phyloP scores from a whole-genome alignment of 1,140 invertebrate genomes.

The Bombus waltoni region DNA sequence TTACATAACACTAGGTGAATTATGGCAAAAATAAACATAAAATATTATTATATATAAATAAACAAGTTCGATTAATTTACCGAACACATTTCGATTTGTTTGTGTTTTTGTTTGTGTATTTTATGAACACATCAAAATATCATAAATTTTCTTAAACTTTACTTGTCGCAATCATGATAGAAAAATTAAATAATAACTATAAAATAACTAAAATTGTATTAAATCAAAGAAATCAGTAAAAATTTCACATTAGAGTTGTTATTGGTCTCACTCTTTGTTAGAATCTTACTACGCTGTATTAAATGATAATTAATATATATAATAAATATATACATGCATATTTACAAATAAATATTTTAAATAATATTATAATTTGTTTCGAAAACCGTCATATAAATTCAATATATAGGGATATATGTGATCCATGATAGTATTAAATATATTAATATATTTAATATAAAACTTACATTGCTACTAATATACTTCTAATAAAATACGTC shows the following conservation, averaged over 20 bases:
- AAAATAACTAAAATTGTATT: background rate
- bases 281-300: constrained; percentile 12
- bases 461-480: constrained; percentile 1
- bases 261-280: constrained; percentile 38
- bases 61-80: background rate
- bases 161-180: background rate
- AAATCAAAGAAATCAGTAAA: constrained; percentile 1
- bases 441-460: constrained; percentile 24
- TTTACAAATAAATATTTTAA: constrained; percentile 17
- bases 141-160: background rate
- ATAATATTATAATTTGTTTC: constrained; percentile 5
- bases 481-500: constrained; percentile 12
- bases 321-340: constrained; percentile 1
- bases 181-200: background rate
- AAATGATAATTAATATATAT: constrained; percentile 4
- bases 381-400: background rate
- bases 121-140: background rate
- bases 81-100: background rate
- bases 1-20: too few species aligned
- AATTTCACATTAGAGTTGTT: constrained; percentile 34
- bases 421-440: constrained; percentile 5
- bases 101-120: background rate
- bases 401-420: constrained; percentile 10
- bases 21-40: background rate
- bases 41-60: background rate